Evolutionary conservation across 2,888 invertebrate genomes (phyloP).

Genomic region (Melinopterus prodromus): DNA sequence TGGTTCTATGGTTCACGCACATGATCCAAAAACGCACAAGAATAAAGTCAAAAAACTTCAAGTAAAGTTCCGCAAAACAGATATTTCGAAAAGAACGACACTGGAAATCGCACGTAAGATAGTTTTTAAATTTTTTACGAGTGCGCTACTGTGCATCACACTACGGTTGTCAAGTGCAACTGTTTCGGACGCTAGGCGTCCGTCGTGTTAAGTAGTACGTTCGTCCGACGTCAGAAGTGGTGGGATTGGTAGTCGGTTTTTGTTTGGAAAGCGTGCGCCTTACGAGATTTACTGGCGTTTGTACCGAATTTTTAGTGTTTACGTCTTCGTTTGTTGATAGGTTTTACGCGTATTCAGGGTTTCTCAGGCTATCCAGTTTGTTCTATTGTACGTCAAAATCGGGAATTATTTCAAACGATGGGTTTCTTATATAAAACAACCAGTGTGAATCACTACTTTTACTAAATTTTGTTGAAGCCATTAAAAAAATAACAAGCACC

Average conservation of each 20-base stretch:
- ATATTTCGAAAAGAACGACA: slow-evolving; percentile 10
- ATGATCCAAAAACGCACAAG: slow-evolving; percentile 44
- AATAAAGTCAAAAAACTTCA: slow-evolving; percentile 6
- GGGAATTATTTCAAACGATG: background rate
- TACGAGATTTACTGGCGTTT: background rate
- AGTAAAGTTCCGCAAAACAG: background rate
- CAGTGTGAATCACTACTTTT: no score
- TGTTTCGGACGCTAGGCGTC: background rate
- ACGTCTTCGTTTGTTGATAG: background rate
- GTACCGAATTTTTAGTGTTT: background rate
- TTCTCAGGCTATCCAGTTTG: background rate
- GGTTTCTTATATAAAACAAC: background rate
- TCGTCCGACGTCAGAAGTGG: background rate
- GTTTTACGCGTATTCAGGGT: background rate
- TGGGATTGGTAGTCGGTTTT: background rate
- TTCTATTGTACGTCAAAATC: background rate
- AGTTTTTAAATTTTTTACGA: background rate
- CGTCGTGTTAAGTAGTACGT: background rate
- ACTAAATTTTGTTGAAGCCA: no score
- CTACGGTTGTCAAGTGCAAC: background rate
- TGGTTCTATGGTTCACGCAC: slow-evolving; percentile 58
- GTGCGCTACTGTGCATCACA: background rate
- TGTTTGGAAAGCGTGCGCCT: background rate
- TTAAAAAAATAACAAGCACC: no score
- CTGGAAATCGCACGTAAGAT: background rate